Evolutionary conservation across 2,113 vertebrate genomes (phyloP).

Genomic region (Colius striatus): DNA sequence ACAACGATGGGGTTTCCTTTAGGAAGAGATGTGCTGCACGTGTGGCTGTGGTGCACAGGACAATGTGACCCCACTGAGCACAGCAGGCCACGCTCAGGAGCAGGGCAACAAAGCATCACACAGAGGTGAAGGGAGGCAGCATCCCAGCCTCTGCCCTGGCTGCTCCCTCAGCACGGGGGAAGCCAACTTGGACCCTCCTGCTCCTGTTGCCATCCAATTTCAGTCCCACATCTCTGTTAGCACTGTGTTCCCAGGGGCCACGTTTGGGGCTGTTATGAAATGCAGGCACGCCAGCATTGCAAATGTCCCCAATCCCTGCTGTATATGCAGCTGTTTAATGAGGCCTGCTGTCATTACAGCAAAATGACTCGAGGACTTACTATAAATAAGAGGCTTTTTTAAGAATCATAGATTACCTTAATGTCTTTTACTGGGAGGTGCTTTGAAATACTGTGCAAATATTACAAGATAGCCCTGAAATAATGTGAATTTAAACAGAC

Average conservation of each 20-base stretch:
- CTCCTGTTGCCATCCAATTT: neutral
- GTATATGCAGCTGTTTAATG: constrained; percentile 56
- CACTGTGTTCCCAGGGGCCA: neutral
- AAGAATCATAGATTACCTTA: constrained; percentile 41
- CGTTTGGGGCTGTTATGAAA: neutral
- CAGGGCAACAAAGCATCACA: neutral
- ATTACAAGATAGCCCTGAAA: neutral
- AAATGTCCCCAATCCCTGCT: neutral
- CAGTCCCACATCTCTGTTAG: neutral
- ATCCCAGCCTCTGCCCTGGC: neutral
- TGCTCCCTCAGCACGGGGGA: neutral
- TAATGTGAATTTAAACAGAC: constrained; percentile 10
- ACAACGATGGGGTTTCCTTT: neutral
- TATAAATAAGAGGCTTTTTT: constrained; percentile 53
- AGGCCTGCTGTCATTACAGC: constrained; percentile 54
- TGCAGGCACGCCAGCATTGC: neutral
- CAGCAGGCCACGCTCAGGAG: neutral
- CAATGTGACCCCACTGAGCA: neutral
- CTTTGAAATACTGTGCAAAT: constrained; percentile 38
- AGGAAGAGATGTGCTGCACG: rapidly evolving
- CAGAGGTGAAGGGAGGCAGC: neutral
- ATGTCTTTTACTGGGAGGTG: constrained; percentile 18
- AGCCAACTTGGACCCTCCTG: neutral
- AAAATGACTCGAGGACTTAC: constrained; percentile 47
- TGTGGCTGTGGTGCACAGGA: neutral